Evolutionary conservation across 64 coral and sea anemone genomes (phyloP).

Genomic region (Actinia equina): DNA sequence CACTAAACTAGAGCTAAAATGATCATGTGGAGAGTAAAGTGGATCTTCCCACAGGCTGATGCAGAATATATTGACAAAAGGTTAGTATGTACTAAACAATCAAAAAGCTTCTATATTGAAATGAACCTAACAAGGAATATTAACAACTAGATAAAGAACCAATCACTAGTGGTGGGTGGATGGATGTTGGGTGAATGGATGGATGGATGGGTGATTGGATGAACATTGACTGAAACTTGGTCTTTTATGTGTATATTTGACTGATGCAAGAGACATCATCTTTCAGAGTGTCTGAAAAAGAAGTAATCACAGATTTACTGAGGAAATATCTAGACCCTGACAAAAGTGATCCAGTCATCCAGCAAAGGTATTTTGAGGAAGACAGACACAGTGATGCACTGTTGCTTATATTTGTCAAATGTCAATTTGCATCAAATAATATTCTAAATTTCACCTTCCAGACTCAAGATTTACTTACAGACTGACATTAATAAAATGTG

Average conservation of each 20-base stretch:
- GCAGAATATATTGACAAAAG: constrained; percentile 63
- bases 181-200: too few species aligned
- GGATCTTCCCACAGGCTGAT: constrained; percentile 73
- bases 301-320: constrained; percentile 43
- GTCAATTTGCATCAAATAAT: too few species aligned
- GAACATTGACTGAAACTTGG: too few species aligned
- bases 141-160: too few species aligned
- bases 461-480: constrained; percentile 60
- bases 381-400: background rate
- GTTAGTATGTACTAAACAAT: constrained; percentile 12
- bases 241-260: background rate
- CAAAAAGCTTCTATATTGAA: too few species aligned
- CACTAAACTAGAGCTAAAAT: constrained; percentile 34
- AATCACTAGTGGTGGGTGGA: too few species aligned
- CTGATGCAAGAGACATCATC: background rate
- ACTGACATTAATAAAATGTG: constrained; percentile 16
- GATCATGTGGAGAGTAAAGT: constrained; percentile 68
- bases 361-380: constrained; percentile 47
- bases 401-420: background rate
- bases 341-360: constrained; percentile 61
- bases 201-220: too few species aligned
- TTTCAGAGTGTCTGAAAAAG: constrained; percentile 64
- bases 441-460: background rate
- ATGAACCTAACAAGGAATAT: too few species aligned
- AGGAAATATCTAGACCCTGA: constrained; percentile 74